Evolutionary conservation across 2,888 invertebrate genomes (phyloP).

Genomic region (Leucania comma): DNA sequence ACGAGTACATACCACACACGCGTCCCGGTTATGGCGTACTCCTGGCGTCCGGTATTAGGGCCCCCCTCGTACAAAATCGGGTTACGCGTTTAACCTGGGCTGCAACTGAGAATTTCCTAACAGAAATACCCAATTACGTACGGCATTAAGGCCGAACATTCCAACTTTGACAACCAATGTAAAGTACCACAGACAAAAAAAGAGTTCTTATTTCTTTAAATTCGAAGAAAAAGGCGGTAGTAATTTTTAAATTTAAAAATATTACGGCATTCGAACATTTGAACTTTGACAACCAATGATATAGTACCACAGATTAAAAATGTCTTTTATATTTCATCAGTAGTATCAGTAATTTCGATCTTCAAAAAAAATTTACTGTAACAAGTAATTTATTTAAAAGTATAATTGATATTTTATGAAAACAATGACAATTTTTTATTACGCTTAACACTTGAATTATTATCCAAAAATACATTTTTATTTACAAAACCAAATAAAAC

Average conservation of each 20-base stretch:
- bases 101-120: constrained; percentile 54
- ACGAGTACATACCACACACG: constrained; percentile 46
- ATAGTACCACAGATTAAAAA: constrained; percentile 30
- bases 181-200: constrained; percentile 36
- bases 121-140: constrained; percentile 57
- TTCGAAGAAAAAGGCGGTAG: background rate
- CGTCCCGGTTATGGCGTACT: constrained; percentile 31
- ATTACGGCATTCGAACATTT: too few relatives aligned
- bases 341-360: too few relatives aligned
- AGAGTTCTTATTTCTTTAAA: background rate
- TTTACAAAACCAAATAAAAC: too few relatives aligned
- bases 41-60: constrained; percentile 34
- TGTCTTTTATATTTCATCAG: too few relatives aligned
- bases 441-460: too few relatives aligned
- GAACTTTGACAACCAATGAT: constrained; percentile 25
- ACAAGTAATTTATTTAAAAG: too few relatives aligned
- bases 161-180: constrained; percentile 27
- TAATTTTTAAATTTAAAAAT: background rate
- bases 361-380: too few relatives aligned
- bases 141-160: constrained; percentile 40
- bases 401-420: too few relatives aligned
- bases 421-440: too few relatives aligned
- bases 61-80: constrained; percentile 42
- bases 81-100: constrained; percentile 39
- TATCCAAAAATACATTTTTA: too few relatives aligned